Evolutionary conservation across 1,140 invertebrate species (phyloP).

Genomic region (Elymnias hypermnestra): DNA sequence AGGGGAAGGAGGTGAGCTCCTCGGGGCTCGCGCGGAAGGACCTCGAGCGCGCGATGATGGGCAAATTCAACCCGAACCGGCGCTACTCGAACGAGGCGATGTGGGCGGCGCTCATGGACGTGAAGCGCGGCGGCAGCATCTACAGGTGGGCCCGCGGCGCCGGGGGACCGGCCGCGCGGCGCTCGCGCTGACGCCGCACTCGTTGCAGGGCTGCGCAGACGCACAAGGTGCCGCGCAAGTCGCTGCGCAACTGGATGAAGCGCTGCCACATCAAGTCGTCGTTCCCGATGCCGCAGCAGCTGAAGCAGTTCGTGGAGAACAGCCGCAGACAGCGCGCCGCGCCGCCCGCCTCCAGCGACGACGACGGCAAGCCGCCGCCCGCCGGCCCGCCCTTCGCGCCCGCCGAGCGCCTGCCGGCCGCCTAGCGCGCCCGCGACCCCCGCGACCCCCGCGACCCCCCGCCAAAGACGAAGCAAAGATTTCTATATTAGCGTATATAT

Average conservation of each 20-base stretch:
- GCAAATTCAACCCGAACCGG: slow-evolving; percentile 71
- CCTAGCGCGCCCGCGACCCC: not conserved
- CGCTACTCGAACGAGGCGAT: slow-evolving; percentile 67
- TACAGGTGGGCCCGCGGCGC: too few relatives aligned
- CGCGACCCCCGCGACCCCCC: slow-evolving; percentile 5
- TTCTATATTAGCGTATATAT: too few relatives aligned
- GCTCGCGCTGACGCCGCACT: not conserved
- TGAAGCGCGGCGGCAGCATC: slow-evolving; percentile 74
- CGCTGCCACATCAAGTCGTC: slow-evolving; percentile 75
- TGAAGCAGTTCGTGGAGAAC: slow-evolving; percentile 74
- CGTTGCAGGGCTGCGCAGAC: slow-evolving; percentile 72
- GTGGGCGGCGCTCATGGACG: slow-evolving; percentile 74
- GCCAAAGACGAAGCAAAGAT: slow-evolving; percentile 54
- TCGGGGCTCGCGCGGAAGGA: slow-evolving; percentile 68
- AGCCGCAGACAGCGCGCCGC: slow-evolving; percentile 34
- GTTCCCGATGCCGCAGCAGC: slow-evolving; percentile 73
- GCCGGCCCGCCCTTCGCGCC: slow-evolving; percentile 29
- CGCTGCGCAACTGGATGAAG: slow-evolving; percentile 76
- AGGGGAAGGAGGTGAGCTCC: slow-evolving; percentile 69
- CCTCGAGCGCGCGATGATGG: slow-evolving; percentile 72
- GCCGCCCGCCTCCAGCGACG: slow-evolving; percentile 5
- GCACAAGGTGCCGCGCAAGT: slow-evolving; percentile 74
- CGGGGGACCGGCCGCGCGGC: too few relatives aligned
- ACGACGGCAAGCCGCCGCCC: slow-evolving; percentile 60
- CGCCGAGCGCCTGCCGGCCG: slow-evolving; percentile 36